Evolutionary conservation across 2,113 vertebrate genomes (phyloP), one percentile per base, ranked within the genome.

Genomic region (Lepisosteus osseus): DNA sequence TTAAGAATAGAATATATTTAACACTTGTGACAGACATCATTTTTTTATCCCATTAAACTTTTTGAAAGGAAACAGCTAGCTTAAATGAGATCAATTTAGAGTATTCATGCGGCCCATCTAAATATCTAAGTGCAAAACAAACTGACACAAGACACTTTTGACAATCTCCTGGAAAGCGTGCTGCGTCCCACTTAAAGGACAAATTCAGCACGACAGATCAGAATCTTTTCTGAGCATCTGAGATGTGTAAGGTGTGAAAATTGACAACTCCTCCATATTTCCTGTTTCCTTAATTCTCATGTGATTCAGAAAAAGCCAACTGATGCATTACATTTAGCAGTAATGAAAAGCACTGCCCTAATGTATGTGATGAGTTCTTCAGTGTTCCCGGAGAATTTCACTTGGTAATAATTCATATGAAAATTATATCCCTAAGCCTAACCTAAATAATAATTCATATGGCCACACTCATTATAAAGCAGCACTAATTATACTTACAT

Each of bases 371-470:
- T 74, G 77, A 76, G 75, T 68, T 78, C 81, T 80, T 79, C 80
- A 86, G 76, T 74, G 67, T 69, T 84, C 69, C 69, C 70, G 76
- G 65, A 81, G 67, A 78, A 73, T 76, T 72, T 51, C 82, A 78
- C 72, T 71, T 82, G 80, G 71, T 74, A 81, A 83, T 84, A 78
- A 84, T 83, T 85, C 73, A 85, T 68, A 77, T 71, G 29, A 57
- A 82, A 85, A 85, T 83, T 61, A 80, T 81, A 82, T 86, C 82
- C 78, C 77, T 82, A 69, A 80, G 72, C 77, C 71, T 72, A 70
- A 69, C 59, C 77, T 68, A 62, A 70, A 79, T 78, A 71, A 67
- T 79, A 76, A 76, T 76, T 79, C 67, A 80, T 29, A 76, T 77
- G 72, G 81, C 73, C 71, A 68, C 74, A 70, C 15, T 83, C 71